Evolutionary conservation across 2,888 invertebrate genomes (phyloP).

Genomic region (Pseudeuparius sepicola): DNA sequence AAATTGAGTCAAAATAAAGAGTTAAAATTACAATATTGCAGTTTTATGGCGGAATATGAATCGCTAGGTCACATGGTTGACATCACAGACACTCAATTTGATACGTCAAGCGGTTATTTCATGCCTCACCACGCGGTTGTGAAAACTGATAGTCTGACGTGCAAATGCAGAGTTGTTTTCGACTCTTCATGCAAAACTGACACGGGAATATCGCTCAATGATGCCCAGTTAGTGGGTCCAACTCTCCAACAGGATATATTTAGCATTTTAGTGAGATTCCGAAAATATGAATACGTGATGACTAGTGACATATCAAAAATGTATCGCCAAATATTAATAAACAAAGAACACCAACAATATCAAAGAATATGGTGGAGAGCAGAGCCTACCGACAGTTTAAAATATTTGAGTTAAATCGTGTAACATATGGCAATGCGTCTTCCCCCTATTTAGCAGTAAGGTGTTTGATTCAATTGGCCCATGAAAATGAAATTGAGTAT

Average conservation of each 20-base stretch:
- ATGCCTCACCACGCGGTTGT: conserved; percentile 16
- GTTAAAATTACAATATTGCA: neutral
- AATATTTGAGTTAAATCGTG: conserved; percentile 8
- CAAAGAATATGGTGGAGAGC: conserved; percentile 11
- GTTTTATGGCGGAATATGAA: conserved; percentile 1
- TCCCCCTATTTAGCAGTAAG: conserved; percentile 8
- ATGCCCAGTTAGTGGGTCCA: conserved; percentile 14
- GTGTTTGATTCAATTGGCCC: conserved; percentile 9
- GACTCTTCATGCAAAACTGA: conserved; percentile 7
- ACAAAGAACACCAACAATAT: conserved; percentile 1
- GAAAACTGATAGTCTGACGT: conserved; percentile 11
- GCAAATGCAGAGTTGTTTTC: conserved; percentile 14
- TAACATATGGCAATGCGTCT: conserved; percentile 8
- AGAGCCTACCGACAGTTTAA: neutral
- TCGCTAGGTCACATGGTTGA: neutral
- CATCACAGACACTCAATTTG: neutral
- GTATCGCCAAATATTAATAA: conserved; percentile 1
- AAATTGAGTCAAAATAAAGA: neutral
- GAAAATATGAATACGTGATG: conserved; percentile 1
- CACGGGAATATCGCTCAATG: conserved; percentile 15
- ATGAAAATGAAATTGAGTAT: conserved; percentile 3
- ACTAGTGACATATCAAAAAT: neutral
- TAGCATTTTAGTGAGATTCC: conserved; percentile 9
- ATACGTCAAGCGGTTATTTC: conserved; percentile 7
- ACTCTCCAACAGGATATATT: conserved; percentile 14